Conservation (phyloP, 2,797 vertebrate species). For the Sardinella longiceps region DNA sequence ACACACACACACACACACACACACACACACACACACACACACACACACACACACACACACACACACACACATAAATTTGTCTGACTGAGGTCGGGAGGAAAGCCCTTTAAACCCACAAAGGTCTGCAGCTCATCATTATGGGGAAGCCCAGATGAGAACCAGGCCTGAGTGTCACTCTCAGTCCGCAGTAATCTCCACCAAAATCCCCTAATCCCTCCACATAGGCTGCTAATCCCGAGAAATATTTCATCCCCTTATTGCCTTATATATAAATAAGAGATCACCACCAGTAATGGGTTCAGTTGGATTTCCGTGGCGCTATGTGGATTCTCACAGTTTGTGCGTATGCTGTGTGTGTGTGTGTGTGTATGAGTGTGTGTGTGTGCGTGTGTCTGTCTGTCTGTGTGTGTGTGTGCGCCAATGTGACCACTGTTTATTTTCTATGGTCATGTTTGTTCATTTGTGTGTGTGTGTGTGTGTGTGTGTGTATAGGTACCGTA, state of each 20-base stretch:
- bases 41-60: neutral
- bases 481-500: slow-evolving; percentile 84
- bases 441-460: too few relatives aligned
- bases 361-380: neutral
- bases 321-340: neutral
- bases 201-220: slow-evolving; percentile 4
- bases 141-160: slow-evolving; percentile 9
- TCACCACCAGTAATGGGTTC: too few relatives aligned
- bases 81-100: neutral
- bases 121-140: neutral
- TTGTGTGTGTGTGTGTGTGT: slow-evolving; percentile 3
- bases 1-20: neutral
- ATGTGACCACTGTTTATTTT: too few relatives aligned
- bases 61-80: neutral
- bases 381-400: neutral
- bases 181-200: neutral
- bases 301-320: neutral
- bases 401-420: neutral
- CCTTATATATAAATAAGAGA: slow-evolving; percentile 21
- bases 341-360: neutral
- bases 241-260: neutral
- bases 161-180: slow-evolving; percentile 10
- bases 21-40: too few relatives aligned
- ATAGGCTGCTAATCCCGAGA: neutral
- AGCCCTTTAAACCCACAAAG: neutral